Percentiles rank a stretch among this genome's conserved stretches.
phyloP scores from a whole-genome alignment of 2,888 invertebrate species.

The Prenolepis imparis region DNA sequence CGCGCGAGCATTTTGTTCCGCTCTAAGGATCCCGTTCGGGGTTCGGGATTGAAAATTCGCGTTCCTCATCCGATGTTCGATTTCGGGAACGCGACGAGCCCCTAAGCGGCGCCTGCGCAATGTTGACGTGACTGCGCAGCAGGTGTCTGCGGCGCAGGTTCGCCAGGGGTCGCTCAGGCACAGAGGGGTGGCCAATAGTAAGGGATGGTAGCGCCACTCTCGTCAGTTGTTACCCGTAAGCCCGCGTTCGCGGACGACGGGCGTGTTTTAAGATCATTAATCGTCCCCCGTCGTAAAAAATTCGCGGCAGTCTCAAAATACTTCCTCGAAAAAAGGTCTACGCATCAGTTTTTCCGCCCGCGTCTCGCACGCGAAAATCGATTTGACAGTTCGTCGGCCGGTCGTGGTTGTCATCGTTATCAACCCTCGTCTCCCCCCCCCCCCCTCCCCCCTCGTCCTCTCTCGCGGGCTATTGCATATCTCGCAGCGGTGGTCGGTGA shows the following conservation, averaged over 20 bases:
- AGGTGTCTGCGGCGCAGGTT: slow-evolving; percentile 76
- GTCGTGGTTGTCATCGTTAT: slow-evolving; percentile 30
- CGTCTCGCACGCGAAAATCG: slow-evolving; percentile 53
- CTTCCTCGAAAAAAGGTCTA: slow-evolving; percentile 60
- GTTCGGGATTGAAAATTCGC: not conserved
- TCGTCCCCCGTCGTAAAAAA: slow-evolving; percentile 64
- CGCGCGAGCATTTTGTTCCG: not conserved
- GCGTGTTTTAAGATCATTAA: slow-evolving; percentile 77
- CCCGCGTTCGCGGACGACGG: slow-evolving; percentile 85
- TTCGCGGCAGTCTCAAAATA: slow-evolving; percentile 26
- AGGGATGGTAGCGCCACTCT: slow-evolving; percentile 80
- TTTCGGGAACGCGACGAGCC: slow-evolving; percentile 2
- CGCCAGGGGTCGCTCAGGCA: slow-evolving; percentile 72
- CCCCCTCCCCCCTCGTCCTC: slow-evolving; percentile 13
- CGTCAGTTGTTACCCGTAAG: slow-evolving; percentile 85
- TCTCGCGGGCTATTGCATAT: slow-evolving; percentile 9
- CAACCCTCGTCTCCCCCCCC: slow-evolving; percentile 48
- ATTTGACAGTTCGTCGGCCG: not conserved
- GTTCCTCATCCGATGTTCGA: not conserved
- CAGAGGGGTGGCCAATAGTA: slow-evolving; percentile 65
- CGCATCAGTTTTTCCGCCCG: slow-evolving; percentile 65
- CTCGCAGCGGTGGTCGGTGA: slow-evolving; percentile 46
- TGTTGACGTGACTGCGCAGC: slow-evolving; percentile 51
- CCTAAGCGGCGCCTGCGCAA: slow-evolving; percentile 69
- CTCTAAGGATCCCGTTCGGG: not conserved